Evolutionary conservation across 2,113 vertebrate species (phyloP), one percentile per base, ranked within the genome.

Genomic region (Neolamprologus brichardi): DNA sequence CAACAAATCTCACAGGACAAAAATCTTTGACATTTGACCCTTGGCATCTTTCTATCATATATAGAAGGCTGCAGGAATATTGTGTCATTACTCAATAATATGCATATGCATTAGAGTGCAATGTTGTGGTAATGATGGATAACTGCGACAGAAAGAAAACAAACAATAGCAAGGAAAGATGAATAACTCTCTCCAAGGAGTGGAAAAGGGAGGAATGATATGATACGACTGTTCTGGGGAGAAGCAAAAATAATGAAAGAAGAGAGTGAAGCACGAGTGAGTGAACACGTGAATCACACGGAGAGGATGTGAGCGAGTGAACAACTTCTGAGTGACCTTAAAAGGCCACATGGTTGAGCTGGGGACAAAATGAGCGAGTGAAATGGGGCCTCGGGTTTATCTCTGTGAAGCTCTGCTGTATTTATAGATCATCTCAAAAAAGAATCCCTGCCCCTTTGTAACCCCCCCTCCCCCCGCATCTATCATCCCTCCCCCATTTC

Each of bases 361-460:
- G 86, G 89, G 64, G 85, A 77, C 70, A 85, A 77, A 81, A 81
- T 84, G 86, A 88, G 75, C 17, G 39, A 89, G 87, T 87, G 89
- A 91, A 93, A 79, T 60, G 60, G 87, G 90, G 89, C 82, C 87
- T 84, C 9, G 49, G 92, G 90, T 93, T 96, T 96, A 97, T 96
- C 96, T 94, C 91, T 90, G 87, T 93, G 91, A 92, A 91, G 93
- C 88, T 28, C 88, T 64, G 39, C 88, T 90, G 88, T 97, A 97
- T 97, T 96, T 97, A 95, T 97, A 97, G 96, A 94, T 87, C 86
- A 32, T 90, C 90, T 95, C 82, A 90, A 95, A 95, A 96, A 96
- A 95, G 92, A 93, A 81, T 34, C 60, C 70, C 87, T 87, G 80
- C 79, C 80, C 89, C 82, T 75, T 41, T 39, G 64, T 72, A 64